These are phyloP conservation scores for Ceyx margarethae DNA, from an alignment of 2,113 vertebrate species.

Conservation along the genomic window DNA sequence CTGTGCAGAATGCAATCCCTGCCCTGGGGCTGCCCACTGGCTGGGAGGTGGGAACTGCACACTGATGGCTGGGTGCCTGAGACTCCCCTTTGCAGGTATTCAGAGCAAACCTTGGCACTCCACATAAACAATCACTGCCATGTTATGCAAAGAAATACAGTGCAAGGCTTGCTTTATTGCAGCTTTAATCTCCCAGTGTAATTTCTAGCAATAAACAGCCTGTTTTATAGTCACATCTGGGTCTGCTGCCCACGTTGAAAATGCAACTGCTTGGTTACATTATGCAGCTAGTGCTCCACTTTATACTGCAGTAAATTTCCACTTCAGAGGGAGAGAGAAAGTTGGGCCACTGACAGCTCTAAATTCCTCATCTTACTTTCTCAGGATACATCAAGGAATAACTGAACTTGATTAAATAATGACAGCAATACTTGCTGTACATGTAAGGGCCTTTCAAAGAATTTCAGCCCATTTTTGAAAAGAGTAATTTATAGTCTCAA, in stretches of 20 bases:
- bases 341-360: neutral
- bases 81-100: neutral
- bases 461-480: neutral
- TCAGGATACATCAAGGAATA: neutral
- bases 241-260: neutral
- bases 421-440: neutral
- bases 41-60: neutral
- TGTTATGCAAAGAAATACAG: neutral
- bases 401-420: neutral
- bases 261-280: neutral
- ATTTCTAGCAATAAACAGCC: conserved; percentile 56
- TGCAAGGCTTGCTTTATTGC: conserved; percentile 5
- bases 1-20: neutral
- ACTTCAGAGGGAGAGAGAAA: neutral
- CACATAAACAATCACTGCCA: neutral
- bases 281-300: neutral
- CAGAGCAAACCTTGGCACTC: neutral
- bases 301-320: neutral
- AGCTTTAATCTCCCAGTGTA: conserved; percentile 28
- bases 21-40: neutral
- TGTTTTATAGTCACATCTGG: conserved; percentile 28
- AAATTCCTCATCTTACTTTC: neutral
- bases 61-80: neutral
- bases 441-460: neutral
- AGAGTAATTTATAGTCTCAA: neutral